These are phyloP conservation scores for Monarcha castaneiventris DNA, from an alignment of 2,113 vertebrate species.

Conservation along the genomic window DNA sequence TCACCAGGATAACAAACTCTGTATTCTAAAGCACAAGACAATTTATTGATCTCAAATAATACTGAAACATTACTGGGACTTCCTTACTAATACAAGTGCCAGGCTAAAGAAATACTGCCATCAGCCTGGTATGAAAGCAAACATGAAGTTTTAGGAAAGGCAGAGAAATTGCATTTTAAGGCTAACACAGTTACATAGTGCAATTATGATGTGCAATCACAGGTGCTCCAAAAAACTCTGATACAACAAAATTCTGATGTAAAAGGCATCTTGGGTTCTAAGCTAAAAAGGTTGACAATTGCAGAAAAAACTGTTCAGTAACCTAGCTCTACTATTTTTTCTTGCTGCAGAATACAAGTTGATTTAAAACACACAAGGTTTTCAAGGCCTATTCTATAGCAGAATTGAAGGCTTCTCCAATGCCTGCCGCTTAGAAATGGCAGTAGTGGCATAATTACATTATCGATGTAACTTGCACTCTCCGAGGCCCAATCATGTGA, in stretches of 20 bases:
- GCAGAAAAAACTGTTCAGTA: neutral
- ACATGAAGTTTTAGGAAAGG: neutral
- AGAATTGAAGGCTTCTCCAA: neutral
- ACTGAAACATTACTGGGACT: too few species aligned
- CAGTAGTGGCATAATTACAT: slow-evolving; percentile 22
- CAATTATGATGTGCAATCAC: neutral
- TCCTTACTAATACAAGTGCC: neutral
- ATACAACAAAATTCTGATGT: neutral
- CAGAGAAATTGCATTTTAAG: neutral
- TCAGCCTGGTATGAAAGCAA: neutral
- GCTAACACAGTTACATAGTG: neutral
- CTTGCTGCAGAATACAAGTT: neutral
- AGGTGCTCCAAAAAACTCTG: neutral
- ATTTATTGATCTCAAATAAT: neutral
- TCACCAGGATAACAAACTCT: neutral
- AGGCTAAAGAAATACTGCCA: neutral
- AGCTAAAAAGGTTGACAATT: neutral
- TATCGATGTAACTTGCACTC: slow-evolving; percentile 11
- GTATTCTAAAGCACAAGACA: neutral
- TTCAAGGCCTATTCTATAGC: neutral
- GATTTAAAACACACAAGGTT: neutral
- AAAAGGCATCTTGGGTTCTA: neutral
- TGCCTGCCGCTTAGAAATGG: neutral
- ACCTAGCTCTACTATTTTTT: neutral
- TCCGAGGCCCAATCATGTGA: slow-evolving; percentile 41